phyloP scores from a whole-genome alignment of 2,797 vertebrate genomes.

The Paratrypauchen microcephalus region DNA sequence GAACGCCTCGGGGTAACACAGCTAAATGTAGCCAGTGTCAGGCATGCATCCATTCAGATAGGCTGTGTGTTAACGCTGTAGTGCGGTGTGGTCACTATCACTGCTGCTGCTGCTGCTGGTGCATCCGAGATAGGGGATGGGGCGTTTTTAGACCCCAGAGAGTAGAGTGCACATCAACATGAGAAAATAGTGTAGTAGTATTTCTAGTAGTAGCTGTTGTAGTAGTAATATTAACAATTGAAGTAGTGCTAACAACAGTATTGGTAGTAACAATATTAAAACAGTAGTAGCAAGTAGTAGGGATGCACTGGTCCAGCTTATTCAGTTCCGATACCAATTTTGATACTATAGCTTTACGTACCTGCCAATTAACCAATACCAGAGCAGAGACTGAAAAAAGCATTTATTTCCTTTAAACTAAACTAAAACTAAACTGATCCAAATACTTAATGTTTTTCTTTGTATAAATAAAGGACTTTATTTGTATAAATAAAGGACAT shows the following conservation, averaged over 20 bases:
- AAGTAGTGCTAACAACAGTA: neutral
- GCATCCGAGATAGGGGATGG: neutral
- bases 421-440: too few species aligned
- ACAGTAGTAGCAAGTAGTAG: too few species aligned
- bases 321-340: too few species aligned
- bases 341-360: too few species aligned
- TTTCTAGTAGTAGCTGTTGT: neutral
- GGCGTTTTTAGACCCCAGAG: neutral
- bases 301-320: too few species aligned
- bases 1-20: constrained; percentile 58
- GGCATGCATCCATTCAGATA: constrained; percentile 49
- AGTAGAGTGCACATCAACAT: neutral
- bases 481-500: too few species aligned
- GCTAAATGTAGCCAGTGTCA: constrained; percentile 56
- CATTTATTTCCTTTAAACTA: too few species aligned
- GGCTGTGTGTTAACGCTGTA: constrained; percentile 57
- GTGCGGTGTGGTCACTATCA: constrained; percentile 44
- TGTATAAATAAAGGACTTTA: too few species aligned
- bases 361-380: too few species aligned
- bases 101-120: neutral
- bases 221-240: neutral
- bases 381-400: too few species aligned
- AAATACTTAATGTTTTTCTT: too few species aligned
- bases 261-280: too few species aligned
- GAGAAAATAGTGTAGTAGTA: neutral